Base-by-base conservation (phyloP, 2,888 invertebrate genomes). In the Linyphia triangularis region DNA sequence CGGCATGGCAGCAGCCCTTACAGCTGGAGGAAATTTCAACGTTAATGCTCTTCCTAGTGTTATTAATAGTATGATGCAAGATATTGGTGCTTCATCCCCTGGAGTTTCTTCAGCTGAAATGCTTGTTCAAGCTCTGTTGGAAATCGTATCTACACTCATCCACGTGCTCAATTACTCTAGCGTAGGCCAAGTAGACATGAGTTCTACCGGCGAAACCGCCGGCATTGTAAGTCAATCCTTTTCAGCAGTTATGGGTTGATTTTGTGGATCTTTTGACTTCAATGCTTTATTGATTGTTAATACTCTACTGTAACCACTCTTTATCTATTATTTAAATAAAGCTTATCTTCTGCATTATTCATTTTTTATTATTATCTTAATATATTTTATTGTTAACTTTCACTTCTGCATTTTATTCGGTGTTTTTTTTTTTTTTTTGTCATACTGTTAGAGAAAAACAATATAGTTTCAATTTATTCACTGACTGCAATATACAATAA, bases 71-170 rank as follows among this genome's bases (percentile, higher is more conserved):
- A 9, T 59, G 3, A 16, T 19, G 10, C 9, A 61, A 1, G 37
- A 65, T 63, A 51, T 83, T 1, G 30, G 63, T 28, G 61, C 73
- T n/a, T 61, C 63, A 0, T 37, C 28, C 9, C 19, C 72, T 2
- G 82, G 72, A 6, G 28, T 19, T 0, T 83, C 83, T 24, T 5
- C 7, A 19, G 19, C 6, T 28, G 83, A 83, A 73, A 30, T 83
- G 0, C 28, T 83, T 13, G 40, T 83, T 1, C 83, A 83, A 73
- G 83, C 63, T 19, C 33, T 83, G 19, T 28, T 83, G 22, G 83
- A 83, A 73, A 22, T 83, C 3, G 51, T 83, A 6, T 63, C 83
- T 3, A 33, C 83, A 28, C 73, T 83, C n/a, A 63, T 83, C 9
- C 72, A 73, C 13, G 33, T 83, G 30, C 30, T 83, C 1, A 65